phyloP scores from a whole-genome alignment of 1,140 invertebrate genomes.

The Zaprionus kolodkinae region DNA sequence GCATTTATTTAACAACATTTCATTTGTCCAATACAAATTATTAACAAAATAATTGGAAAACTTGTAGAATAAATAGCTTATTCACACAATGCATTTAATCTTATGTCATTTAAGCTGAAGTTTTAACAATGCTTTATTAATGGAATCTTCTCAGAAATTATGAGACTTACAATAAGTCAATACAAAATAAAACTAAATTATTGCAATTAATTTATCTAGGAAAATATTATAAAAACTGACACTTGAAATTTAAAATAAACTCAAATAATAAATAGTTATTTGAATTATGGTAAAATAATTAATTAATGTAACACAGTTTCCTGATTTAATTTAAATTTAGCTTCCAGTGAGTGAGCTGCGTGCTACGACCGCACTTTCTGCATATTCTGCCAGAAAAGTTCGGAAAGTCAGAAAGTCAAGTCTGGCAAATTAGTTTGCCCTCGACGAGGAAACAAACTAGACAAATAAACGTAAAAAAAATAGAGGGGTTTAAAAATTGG shows the following conservation, averaged over 20 bases:
- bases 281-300: not conserved
- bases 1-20: constrained; percentile 26
- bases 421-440: constrained; percentile 41
- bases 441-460: constrained; percentile 36
- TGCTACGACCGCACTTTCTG: not conserved
- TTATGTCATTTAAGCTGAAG: not conserved
- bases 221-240: too few species aligned
- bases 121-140: too few species aligned
- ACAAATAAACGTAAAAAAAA: constrained; percentile 17
- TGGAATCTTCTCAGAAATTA: too few species aligned
- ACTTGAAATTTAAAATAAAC: too few species aligned
- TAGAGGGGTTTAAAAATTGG: constrained; percentile 4
- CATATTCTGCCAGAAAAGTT: constrained; percentile 5
- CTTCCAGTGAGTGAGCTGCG: not conserved
- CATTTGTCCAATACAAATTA: not conserved
- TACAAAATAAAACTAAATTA: too few species aligned
- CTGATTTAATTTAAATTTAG: not conserved
- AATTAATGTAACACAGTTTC: not conserved
- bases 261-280: not conserved
- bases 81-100: not conserved
- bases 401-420: constrained; percentile 29
- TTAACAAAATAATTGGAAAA: constrained; percentile 7
- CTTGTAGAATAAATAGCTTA: not conserved
- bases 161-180: too few species aligned
- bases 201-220: too few species aligned